A percentile compares a stretch with the other conserved stretches of the same genome.
These are phyloP conservation scores for Coronaproctus castanopsis DNA, from an alignment of 2,888 invertebrate genomes.

Conservation along the genomic window DNA sequence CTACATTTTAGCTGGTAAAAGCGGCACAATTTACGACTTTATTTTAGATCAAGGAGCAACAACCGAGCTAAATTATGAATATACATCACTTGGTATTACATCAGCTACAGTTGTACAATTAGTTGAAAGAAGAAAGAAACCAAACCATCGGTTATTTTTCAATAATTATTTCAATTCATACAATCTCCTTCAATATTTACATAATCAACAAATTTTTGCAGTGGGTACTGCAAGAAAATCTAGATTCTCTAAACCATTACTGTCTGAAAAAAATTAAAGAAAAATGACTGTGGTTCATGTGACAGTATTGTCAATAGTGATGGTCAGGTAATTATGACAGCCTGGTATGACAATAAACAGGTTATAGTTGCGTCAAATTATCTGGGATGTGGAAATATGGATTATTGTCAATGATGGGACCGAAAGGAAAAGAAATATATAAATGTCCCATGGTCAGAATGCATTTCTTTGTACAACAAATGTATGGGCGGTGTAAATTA, in stretches of 20 bases:
- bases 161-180: constrained; percentile 12
- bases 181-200: constrained; percentile 5
- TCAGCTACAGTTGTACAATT: not conserved
- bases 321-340: not conserved
- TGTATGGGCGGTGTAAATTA: not conserved
- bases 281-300: not conserved
- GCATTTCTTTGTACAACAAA: not conserved
- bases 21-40: constrained; percentile 11
- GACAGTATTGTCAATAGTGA: not conserved
- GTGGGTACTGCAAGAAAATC: constrained; percentile 4
- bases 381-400: not conserved
- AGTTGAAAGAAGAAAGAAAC: constrained; percentile 1
- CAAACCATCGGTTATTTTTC: constrained; percentile 8
- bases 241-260: not conserved
- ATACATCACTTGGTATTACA: not conserved
- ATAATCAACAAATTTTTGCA: constrained; percentile 2
- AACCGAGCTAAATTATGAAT: constrained; percentile 16
- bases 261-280: not conserved
- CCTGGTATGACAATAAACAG: not conserved
- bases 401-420: not conserved
- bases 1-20: constrained; percentile 8
- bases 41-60: constrained; percentile 12
- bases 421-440: not conserved
- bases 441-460: not conserved
- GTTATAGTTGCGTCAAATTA: not conserved